Evolutionary conservation across 2,888 invertebrate genomes (phyloP).

Genomic region (Caenorhabditis afra): DNA sequence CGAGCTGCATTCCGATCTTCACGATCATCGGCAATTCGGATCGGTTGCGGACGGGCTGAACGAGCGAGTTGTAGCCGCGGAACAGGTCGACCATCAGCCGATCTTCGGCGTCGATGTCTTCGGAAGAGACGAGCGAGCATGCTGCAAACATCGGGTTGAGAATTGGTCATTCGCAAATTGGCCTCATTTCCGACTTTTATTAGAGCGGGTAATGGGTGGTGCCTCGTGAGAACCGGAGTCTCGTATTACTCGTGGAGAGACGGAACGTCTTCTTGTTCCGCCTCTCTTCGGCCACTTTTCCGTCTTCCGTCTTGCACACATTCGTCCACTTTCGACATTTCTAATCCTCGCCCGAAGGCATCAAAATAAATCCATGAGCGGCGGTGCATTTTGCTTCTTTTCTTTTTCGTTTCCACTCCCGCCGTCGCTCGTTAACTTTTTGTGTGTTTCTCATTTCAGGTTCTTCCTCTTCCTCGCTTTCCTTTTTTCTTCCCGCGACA

Average conservation of each 20-base stretch:
- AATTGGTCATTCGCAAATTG: not conserved
- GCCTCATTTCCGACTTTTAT: not conserved
- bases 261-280: conserved; percentile 32
- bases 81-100: conserved; percentile 82
- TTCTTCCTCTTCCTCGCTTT: conserved; percentile 2
- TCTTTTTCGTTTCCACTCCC: not conserved
- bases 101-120: conserved; percentile 81
- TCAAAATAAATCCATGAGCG: conserved; percentile 55
- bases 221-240: too few relatives aligned
- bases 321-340: conserved; percentile 43
- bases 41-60: conserved; percentile 81
- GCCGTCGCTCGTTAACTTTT: conserved; percentile 43
- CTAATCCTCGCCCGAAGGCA: conserved; percentile 46
- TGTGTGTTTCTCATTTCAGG: conserved; percentile 44
- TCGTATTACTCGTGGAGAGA: too few relatives aligned
- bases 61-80: conserved; percentile 82
- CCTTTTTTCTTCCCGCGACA: not conserved
- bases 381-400: conserved; percentile 17
- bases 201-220: too few relatives aligned
- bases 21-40: conserved; percentile 78
- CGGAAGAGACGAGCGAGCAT: conserved; percentile 10
- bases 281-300: conserved; percentile 46
- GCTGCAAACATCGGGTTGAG: conserved; percentile 25
- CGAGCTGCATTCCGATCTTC: conserved; percentile 78
- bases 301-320: conserved; percentile 31